A percentile compares a stretch with the other conserved stretches of the same genome.
Evolutionary conservation across 2,113 vertebrate genomes (phyloP).

Genomic region (Phalacrocorax pelagicus): DNA sequence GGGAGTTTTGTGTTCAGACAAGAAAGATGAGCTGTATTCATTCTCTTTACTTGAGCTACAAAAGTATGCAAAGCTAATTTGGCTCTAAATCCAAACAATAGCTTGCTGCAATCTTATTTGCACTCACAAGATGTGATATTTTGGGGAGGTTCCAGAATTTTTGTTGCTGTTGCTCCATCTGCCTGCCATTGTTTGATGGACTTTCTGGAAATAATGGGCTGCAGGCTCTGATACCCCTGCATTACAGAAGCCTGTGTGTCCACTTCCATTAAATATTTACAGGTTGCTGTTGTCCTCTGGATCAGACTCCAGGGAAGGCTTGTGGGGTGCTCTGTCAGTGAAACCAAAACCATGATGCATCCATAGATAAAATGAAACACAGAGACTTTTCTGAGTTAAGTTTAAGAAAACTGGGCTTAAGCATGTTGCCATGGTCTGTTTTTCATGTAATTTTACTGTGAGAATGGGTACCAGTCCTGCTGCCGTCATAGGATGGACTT

Average conservation of each 20-base stretch:
- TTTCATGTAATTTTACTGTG: background rate
- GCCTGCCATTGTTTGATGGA: background rate
- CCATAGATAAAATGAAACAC: background rate
- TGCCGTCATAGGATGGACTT: background rate
- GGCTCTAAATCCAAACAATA: background rate
- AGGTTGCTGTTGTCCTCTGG: background rate
- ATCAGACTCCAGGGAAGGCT: background rate
- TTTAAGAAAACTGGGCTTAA: background rate
- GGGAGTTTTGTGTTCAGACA: background rate
- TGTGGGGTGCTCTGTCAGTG: background rate
- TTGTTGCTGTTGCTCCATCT: background rate
- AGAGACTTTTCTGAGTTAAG: background rate
- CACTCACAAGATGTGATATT: background rate
- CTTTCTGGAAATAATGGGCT: background rate
- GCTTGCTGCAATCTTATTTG: background rate
- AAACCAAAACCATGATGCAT: background rate
- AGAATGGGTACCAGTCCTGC: background rate
- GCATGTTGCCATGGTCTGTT: background rate
- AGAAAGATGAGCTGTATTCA: background rate
- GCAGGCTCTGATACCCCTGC: background rate
- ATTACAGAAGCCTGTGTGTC: background rate
- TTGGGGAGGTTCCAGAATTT: background rate
- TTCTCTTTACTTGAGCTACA: background rate
- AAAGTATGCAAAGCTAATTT: background rate
- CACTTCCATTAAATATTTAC: background rate